Base-by-base conservation (phyloP, 2,888 invertebrate species). In the Hirudinaria manillensis region DNA sequence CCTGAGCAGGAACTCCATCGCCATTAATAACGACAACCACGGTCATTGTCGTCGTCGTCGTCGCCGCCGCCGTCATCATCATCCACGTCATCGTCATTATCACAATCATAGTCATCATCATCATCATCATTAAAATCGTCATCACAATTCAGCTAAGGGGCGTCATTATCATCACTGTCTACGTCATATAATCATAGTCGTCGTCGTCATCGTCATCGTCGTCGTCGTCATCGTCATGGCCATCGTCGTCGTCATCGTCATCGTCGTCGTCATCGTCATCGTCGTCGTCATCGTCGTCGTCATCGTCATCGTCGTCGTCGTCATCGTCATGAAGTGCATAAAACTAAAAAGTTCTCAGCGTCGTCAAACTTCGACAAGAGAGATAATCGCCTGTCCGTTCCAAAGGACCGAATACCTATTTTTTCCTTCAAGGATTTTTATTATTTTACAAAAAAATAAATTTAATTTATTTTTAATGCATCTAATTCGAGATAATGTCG, bases 201-300 rank as follows among this genome's bases (percentile, higher is more conserved):
- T 55, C 72, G 27, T 72, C 53, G 29, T 55, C 56, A 55, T 55
- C 56, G 21, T 68, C 68, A 68, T 68, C 68, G 21, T 7, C 36
- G 34, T 36, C 68, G 34, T 32, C 68, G 21, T 29, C 68, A 34
- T 68, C 36, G n/a, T 36, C 36, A 68, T 34, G 7, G 24, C 24
- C 67, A 24, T 32, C 27, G 7, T 7, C 36, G 10, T n/a, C 68
- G 16, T 34, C 68, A 34, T 68, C 68, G 2, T 36, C 68, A 68
- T 10, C 32, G 29, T 68, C 19, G 13, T 68, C 68, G 55, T 72
- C 72, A 55, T 55, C 72, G n/a, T 55, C 55, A 56, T 72, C 72
- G 2, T 72, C 72, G 55, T 72, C 72, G 27, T 72, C 72, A 72
- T 72, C 72, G 51, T 70, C 38, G 36, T 70, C 70, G 34, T 70